Percentiles rank a stretch among this genome's conserved stretches.
Evolutionary conservation across 2,113 vertebrate genomes (phyloP).

Genomic region (Corythornis madagascariensis): DNA sequence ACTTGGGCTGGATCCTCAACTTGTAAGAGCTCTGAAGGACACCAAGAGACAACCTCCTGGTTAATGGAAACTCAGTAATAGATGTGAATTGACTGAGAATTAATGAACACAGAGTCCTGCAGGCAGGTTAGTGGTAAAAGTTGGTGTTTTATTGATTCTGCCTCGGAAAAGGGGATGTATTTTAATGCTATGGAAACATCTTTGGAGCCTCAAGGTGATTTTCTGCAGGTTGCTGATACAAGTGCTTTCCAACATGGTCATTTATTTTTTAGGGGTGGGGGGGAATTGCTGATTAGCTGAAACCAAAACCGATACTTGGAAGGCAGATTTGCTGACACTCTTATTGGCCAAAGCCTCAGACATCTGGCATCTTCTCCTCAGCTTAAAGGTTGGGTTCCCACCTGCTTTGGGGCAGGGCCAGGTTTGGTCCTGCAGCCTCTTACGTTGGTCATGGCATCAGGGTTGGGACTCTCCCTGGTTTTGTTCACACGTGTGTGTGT

Average conservation of each 20-base stretch:
- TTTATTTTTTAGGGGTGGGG: neutral
- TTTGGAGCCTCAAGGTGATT: neutral
- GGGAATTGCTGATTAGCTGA: neutral
- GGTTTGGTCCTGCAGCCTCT: neutral
- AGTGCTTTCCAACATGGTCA: neutral
- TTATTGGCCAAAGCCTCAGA: neutral
- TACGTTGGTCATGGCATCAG: rapidly evolving
- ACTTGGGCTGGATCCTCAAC: neutral
- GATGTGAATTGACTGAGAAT: neutral
- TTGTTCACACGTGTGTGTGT: neutral
- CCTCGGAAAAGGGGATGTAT: rapidly evolving
- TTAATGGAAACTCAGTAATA: neutral
- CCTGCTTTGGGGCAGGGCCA: neutral
- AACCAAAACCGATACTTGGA: neutral
- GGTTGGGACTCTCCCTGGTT: neutral
- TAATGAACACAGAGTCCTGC: neutral
- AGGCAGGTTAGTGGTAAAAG: neutral
- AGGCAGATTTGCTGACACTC: neutral
- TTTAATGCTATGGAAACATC: neutral
- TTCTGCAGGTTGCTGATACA: neutral
- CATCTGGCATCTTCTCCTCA: neutral
- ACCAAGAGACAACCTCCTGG: neutral
- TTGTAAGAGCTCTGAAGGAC: neutral
- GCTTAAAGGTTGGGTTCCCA: neutral
- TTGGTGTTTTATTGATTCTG: neutral